Base-by-base conservation (phyloP, 1,140 invertebrate species). In the Scaptomyza pallida region DNA sequence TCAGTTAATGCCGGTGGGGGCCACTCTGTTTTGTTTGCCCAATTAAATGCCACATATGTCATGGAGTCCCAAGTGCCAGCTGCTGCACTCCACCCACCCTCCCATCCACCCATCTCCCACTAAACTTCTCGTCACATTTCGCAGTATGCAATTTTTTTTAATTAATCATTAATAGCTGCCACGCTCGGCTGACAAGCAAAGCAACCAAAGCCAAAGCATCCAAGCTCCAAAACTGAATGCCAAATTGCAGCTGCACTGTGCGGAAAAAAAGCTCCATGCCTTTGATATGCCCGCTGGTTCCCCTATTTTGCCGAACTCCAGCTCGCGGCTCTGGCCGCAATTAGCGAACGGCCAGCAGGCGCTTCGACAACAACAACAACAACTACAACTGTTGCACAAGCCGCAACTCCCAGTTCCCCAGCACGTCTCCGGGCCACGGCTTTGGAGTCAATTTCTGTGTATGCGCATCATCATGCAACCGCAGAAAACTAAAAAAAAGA, bases 1-100 rank as follows among this genome's bases (percentile, higher is more conserved):
- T 6, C 23, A 26, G 6, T 26, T 5, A 3, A 26, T 26, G 23
- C 2, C 70, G 73, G 64, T 62, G 54, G 41, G 43, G 50, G 13
- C 55, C 47, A 50, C 71, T n/a, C n/a, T 75, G 75, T 74, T 88
- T 82, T 78, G 78, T 88, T 88, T 78, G 82, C 72, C 81, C 82
- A 86, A 88, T 88, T 82, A 88, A 88, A 88, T 88, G 71, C 82
- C 72, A 88, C 75, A 88, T 88, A 81, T 88, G 82, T 85, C 81
- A 85, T 85, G 85, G 21, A 59, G 62, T 57, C 40, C 51, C 47
- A 45, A 10, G 3, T 21, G 12, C 48, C 57, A 12, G 10, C 19
- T n/a, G n/a, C n/a, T n/a, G n/a, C n/a, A n/a, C n/a, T n/a, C n/a
- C n/a, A n/a, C n/a, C n/a, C n/a, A n/a, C n/a, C n/a, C n/a, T 10